phyloP scores from a whole-genome alignment of 2,888 invertebrate genomes.

The Himalopsyche anomala region DNA sequence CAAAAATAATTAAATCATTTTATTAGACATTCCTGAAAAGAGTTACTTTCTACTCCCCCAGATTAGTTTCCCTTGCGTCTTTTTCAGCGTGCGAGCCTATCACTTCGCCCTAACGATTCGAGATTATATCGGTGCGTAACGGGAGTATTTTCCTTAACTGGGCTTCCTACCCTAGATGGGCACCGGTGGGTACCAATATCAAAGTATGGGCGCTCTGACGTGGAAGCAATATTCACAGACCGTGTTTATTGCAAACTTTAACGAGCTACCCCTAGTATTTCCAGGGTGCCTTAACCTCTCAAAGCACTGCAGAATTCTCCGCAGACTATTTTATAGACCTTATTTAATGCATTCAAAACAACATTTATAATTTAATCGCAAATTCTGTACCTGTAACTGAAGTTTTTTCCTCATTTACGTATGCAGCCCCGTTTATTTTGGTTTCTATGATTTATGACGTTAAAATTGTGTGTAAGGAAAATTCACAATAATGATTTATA shows the following conservation, averaged over 20 bases:
- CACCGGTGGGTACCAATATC: conserved; percentile 11
- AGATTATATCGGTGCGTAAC: conserved; percentile 15
- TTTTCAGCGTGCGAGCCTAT: background rate
- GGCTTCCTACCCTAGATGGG: conserved; percentile 9
- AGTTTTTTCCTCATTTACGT: no score
- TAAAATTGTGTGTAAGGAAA: no score
- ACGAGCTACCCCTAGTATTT: conserved; percentile 50
- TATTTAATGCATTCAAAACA: no score
- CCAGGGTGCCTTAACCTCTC: conserved; percentile 1
- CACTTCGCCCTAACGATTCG: conserved; percentile 10
- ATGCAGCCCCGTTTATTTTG: no score
- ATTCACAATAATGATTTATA: no score
- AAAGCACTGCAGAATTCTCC: background rate
- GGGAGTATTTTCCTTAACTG: background rate
- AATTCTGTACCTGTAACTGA: no score
- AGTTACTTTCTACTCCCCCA: no score
- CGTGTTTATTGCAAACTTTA: conserved; percentile 50
- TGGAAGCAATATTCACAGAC: conserved; percentile 46
- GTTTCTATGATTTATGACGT: no score
- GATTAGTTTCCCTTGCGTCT: background rate
- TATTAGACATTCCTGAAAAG: no score
- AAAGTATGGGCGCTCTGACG: conserved; percentile 30
- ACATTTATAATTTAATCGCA: no score
- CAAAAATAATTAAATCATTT: no score
- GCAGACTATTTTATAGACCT: no score